phyloP scores from a whole-genome alignment of 2,888 invertebrate genomes.

The Ischnus inquisitorius region DNA sequence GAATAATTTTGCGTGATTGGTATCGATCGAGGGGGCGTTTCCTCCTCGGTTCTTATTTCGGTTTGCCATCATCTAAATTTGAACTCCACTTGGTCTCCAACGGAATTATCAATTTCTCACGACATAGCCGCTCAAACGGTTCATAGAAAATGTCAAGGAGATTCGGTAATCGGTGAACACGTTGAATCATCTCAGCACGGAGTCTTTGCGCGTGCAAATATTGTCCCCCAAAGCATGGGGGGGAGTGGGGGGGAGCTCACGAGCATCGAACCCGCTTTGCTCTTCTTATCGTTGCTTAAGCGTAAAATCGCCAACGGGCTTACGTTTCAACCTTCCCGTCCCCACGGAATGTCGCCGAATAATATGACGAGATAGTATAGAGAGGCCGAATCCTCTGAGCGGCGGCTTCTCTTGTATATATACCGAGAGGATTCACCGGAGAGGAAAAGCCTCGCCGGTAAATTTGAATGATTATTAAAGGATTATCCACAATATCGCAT shows the following conservation, averaged over 20 bases:
- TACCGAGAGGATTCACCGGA: not conserved
- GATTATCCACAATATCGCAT: conserved; percentile 19
- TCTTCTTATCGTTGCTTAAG: conserved; percentile 31
- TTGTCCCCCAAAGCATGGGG: conserved; percentile 33
- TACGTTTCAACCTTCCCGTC: conserved; percentile 10
- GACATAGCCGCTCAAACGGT: conserved; percentile 26
- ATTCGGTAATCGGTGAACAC: conserved; percentile 32
- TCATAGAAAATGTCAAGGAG: conserved; percentile 42
- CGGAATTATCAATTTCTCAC: conserved; percentile 45
- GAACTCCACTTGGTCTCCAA: conserved; percentile 13
- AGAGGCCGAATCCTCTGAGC: not conserved
- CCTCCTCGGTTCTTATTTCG: not conserved
- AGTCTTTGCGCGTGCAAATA: conserved; percentile 56
- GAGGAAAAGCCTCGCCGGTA: conserved; percentile 10
- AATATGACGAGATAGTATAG: conserved; percentile 35
- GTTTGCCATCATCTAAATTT: conserved; percentile 18
- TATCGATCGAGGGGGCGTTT: not conserved
- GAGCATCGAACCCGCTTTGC: conserved; percentile 55
- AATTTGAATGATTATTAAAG: conserved; percentile 38
- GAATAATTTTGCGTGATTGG: not conserved
- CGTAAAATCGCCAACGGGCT: conserved; percentile 48
- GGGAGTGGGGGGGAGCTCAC: conserved; percentile 19
- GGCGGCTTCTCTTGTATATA: conserved; percentile 5
- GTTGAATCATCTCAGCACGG: conserved; percentile 15
- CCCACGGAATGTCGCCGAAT: conserved; percentile 36